Percentiles rank a stretch among this genome's conserved stretches.
Conservation (phyloP, 2,888 invertebrate species). For the Lasioglossum calceatum region DNA sequence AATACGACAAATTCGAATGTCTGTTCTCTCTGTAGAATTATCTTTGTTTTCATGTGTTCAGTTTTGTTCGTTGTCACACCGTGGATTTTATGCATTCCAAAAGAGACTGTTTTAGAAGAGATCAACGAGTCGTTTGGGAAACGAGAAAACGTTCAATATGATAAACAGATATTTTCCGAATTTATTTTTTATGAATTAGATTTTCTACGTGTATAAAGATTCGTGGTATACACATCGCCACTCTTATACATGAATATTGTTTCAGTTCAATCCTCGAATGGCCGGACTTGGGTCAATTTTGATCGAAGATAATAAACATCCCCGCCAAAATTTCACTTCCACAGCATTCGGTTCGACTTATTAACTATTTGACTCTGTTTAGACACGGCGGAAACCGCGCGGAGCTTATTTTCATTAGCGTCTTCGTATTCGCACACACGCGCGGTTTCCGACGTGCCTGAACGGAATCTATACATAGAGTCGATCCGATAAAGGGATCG, state of each 20-base stretch:
- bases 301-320: not conserved
- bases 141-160: not conserved
- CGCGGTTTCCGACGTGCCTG: too few relatives aligned
- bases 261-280: not conserved
- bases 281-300: not conserved
- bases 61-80: not conserved
- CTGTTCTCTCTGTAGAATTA: not conserved
- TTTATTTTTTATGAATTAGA: not conserved
- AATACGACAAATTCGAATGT: slow-evolving; percentile 24
- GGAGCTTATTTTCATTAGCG: too few relatives aligned
- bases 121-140: not conserved
- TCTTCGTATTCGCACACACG: too few relatives aligned
- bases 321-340: not conserved
- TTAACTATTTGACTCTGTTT: too few relatives aligned
- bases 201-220: not conserved
- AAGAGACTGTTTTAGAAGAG: not conserved
- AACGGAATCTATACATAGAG: too few relatives aligned
- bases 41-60: not conserved
- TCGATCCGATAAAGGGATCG: too few relatives aligned
- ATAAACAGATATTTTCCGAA: not conserved
- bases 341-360: too few relatives aligned
- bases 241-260: not conserved
- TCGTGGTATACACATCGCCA: not conserved
- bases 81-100: not conserved
- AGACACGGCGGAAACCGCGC: too few relatives aligned